Percentiles rank a stretch among this genome's conserved stretches.
Conservation (phyloP, 2,113 vertebrate genomes). For the Pristiophorus japonicus region DNA sequence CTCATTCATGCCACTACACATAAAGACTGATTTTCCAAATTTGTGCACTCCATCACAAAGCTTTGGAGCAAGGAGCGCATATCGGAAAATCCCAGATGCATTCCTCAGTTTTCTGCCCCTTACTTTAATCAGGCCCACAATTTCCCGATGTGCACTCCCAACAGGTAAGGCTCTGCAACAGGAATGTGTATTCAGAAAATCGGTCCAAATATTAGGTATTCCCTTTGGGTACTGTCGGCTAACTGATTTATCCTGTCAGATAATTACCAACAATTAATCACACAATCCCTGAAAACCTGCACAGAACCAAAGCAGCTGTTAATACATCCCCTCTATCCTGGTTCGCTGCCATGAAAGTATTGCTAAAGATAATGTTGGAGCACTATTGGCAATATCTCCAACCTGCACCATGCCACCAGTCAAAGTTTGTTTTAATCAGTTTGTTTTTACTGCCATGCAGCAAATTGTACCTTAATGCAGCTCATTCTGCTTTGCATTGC, state of each 20-base stretch:
- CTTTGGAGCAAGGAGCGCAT: neutral
- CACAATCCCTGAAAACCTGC: neutral
- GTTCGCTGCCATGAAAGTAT: neutral
- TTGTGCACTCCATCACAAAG: neutral
- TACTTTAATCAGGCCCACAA: neutral
- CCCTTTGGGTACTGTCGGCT: neutral
- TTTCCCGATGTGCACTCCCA: neutral
- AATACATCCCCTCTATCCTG: neutral
- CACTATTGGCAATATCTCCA: neutral
- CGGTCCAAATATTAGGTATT: neutral
- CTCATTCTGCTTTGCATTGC: neutral
- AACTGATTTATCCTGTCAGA: neutral
- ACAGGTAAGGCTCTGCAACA: neutral
- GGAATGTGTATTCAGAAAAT: neutral
- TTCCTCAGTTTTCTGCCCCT: neutral
- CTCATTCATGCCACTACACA: too few species aligned
- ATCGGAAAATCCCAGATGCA: neutral
- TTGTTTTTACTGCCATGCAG: neutral
- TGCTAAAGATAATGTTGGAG: neutral
- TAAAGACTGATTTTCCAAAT: neutral
- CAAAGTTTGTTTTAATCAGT: neutral
- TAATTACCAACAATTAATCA: neutral
- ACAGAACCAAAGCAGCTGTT: neutral
- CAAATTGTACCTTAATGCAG: neutral
- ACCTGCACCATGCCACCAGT: neutral